Conservation (phyloP, 2,797 vertebrate species). For the Squalus acanthias region DNA sequence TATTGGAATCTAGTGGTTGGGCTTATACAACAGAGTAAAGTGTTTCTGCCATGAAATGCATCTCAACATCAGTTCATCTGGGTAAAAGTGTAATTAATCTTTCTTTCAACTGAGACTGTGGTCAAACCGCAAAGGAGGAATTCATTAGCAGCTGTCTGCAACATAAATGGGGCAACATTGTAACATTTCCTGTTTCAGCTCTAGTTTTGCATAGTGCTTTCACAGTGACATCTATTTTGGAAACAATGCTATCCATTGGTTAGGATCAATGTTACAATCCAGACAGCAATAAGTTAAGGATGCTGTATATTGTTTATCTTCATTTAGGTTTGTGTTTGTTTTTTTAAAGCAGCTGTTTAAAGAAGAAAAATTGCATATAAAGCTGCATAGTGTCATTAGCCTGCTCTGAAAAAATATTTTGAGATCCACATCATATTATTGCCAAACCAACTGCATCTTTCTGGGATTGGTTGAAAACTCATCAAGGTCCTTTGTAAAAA, state of each 20-base stretch:
- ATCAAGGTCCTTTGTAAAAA: not conserved
- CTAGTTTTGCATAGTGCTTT: not conserved
- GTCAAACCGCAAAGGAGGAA: not conserved
- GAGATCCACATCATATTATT: not conserved
- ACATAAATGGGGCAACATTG: not conserved
- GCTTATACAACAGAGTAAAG: not conserved
- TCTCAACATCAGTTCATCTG: not conserved
- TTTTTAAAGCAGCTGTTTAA: not conserved
- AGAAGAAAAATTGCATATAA: not conserved
- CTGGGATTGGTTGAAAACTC: not conserved
- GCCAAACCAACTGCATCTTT: not conserved
- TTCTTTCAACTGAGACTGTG: not conserved
- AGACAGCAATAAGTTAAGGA: not conserved
- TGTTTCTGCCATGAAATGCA: not conserved
- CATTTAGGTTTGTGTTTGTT: not conserved
- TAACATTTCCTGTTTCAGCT: conserved; percentile 26
- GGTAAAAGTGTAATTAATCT: not conserved
- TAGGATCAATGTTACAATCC: not conserved
- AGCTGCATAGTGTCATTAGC: not conserved
- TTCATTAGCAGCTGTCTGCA: not conserved
- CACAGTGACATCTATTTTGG: not conserved
- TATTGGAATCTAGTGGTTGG: not conserved
- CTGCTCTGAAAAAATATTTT: not conserved
- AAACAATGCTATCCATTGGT: not conserved
- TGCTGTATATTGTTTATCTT: not conserved